A percentile compares a stretch with the other conserved stretches of the same genome.
phyloP scores from a whole-genome alignment of 2,113 vertebrate genomes.

The Thamnophis sirtalis region DNA sequence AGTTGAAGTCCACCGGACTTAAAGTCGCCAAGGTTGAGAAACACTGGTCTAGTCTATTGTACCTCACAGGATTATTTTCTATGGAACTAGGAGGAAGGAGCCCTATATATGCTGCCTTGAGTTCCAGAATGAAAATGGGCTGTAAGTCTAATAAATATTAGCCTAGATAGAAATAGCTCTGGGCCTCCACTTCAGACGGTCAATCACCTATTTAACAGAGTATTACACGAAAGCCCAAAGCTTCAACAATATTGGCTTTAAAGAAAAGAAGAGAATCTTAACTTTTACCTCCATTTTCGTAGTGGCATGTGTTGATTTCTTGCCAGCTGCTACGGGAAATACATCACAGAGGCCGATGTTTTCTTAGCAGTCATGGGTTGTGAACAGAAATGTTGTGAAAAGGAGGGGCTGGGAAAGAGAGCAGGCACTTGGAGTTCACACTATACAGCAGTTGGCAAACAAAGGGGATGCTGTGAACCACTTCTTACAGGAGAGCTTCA shows the following conservation, averaged over 20 bases:
- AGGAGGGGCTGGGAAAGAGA: slow-evolving; percentile 5
- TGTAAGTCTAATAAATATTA: neutral
- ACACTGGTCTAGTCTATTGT: neutral
- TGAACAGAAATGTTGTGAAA: neutral
- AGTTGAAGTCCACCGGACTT: no score
- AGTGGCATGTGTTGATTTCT: neutral
- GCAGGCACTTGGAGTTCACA: slow-evolving; percentile 2
- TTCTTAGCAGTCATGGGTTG: neutral
- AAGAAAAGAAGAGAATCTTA: neutral
- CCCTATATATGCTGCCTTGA: neutral
- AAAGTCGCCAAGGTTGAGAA: no score
- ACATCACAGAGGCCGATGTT: neutral
- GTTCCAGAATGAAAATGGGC: neutral
- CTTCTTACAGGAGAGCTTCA: neutral
- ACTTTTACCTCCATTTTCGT: neutral
- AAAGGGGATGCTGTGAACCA: slow-evolving; percentile 30
- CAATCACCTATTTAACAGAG: neutral
- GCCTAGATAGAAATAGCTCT: neutral
- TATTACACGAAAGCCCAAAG: neutral
- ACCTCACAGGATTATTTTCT: neutral
- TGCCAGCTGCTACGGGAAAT: neutral
- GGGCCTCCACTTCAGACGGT: neutral
- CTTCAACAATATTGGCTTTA: neutral
- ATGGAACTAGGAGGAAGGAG: neutral
- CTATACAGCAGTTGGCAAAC: neutral